Evolutionary conservation across 1,140 invertebrate species (phyloP).

Genomic region (Drosophila tani): DNA sequence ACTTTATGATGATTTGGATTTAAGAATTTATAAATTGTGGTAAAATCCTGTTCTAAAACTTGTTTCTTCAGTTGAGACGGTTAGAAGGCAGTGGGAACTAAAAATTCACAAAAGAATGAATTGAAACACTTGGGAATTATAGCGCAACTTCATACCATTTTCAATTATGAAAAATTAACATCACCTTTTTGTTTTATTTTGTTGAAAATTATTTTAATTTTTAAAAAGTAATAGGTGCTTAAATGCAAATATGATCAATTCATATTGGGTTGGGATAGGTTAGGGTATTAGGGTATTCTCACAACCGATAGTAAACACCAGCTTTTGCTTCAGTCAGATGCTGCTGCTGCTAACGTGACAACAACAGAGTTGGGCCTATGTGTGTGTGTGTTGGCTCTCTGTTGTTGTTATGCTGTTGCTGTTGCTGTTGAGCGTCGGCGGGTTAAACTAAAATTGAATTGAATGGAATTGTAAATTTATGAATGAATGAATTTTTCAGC

Average conservation of each 20-base stretch:
- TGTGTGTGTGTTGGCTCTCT: conserved; percentile 38
- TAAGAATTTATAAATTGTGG: not conserved
- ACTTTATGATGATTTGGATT: not conserved
- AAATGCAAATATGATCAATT: not conserved
- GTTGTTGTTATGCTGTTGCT: conserved; percentile 20
- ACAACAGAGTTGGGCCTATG: conserved; percentile 18
- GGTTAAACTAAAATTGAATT: conserved; percentile 78
- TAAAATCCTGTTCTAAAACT: too few relatives aligned
- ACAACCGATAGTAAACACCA: not conserved
- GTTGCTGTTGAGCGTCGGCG: conserved; percentile 44
- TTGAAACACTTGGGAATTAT: not conserved
- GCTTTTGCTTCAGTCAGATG: conserved; percentile 8
- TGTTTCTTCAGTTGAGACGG: too few relatives aligned
- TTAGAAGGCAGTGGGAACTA: not conserved
- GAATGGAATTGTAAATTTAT: conserved; percentile 84
- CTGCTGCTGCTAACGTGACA: conserved; percentile 36
- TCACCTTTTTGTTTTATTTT: not conserved
- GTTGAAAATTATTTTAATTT: not conserved
- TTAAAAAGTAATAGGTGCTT: not conserved
- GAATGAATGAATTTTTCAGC: conserved; percentile 79
- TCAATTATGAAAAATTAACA: not conserved
- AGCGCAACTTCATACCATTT: not conserved
- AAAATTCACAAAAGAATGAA: not conserved
- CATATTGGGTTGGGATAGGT: not conserved
- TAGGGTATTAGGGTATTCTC: conserved; percentile 7